Base-by-base conservation (phyloP, 2,113 vertebrate species). In the Mellivora capensis region DNA sequence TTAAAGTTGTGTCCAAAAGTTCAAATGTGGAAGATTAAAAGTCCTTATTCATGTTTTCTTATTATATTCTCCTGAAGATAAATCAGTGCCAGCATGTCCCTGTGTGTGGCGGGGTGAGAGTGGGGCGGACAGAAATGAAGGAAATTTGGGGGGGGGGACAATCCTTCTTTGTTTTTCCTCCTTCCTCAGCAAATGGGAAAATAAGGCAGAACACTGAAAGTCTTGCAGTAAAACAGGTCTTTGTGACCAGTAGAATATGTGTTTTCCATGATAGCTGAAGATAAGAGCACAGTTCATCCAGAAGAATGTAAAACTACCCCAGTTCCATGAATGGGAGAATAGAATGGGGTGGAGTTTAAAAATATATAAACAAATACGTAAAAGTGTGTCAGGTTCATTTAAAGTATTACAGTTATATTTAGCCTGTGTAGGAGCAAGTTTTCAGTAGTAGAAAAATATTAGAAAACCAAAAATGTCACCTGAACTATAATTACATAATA, bases 1-100 rank as follows among this genome's bases (percentile, higher is more conserved):
- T 93, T 96, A 90, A 98, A 97, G 79, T 91, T 95, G 49, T 93
- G 74, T 96, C 93, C 94, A 87, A 93, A 95, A 94, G 93, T 97
- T 98, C 95, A 96, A 91, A 93, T 69, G 39, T 80, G 31, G 54
- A 96, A 83, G 91, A 93, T 79, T 76, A 31, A 76, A 97, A 97
- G 49, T 89, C 34, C 94, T 97, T 91, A 95, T 87, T 98, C 80
- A 31, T 91, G 54, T 84, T 98, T 97, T 93, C 89, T 97, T 90
- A 69, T 67, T 85, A 88, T 67, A 93, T 54, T 97, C 82, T 95
- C 81, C 59, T 37, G 47, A 79, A 96, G 94, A 80, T 86, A 90
- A 96, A 72, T 83, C 81, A 96, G 34, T 57, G 85, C 47, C 91
- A 93, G n/a, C 39, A 64, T 17, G 23, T 74, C 54, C 74, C 7